Percentiles rank a stretch among this genome's conserved stretches.
These are phyloP conservation scores for Clarias magur DNA, from an alignment of 2,113 vertebrate species.

Conservation along the genomic window DNA sequence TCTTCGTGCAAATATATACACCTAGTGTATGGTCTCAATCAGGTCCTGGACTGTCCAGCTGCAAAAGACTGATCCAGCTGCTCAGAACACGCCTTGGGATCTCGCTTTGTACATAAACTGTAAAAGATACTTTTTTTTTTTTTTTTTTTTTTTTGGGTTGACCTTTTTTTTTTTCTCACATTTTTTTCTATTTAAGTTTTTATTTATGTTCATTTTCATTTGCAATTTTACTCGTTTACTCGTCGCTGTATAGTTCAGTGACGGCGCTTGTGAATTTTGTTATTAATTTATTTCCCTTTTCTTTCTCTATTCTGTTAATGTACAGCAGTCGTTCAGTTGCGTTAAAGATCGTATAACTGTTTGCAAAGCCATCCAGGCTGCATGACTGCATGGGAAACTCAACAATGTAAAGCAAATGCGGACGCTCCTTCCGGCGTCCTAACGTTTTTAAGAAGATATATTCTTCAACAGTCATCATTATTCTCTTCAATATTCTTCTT, in stretches of 20 bases:
- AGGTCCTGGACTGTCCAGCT: slow-evolving; percentile 37
- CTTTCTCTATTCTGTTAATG: slow-evolving; percentile 62
- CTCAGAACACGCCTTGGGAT: slow-evolving; percentile 31
- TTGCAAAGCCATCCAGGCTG: slow-evolving; percentile 73
- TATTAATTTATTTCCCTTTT: slow-evolving; percentile 41
- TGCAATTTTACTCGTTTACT: slow-evolving; percentile 22
- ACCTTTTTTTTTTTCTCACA: slow-evolving; percentile 36
- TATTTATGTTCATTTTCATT: slow-evolving; percentile 49
- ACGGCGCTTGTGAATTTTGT: slow-evolving; percentile 55
- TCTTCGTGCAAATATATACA: slow-evolving; percentile 33
- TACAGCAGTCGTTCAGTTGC: slow-evolving; percentile 72
- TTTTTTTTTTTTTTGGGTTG: background rate
- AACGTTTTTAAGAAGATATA: slow-evolving; percentile 70
- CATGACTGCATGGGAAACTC: slow-evolving; percentile 81
- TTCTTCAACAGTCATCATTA: slow-evolving; percentile 62
- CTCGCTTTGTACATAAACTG: slow-evolving; percentile 73
- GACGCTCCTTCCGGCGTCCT: slow-evolving; percentile 66
- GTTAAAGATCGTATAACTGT: slow-evolving; percentile 73
- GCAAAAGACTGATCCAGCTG: slow-evolving; percentile 39
- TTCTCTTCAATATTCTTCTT: slow-evolving; percentile 72
- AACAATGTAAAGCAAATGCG: slow-evolving; percentile 63
- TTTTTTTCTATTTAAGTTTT: slow-evolving; percentile 59
- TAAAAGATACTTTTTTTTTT: slow-evolving; percentile 57
- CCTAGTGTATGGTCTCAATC: slow-evolving; percentile 45
- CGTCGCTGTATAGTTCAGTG: slow-evolving; percentile 72